Conservation (phyloP, 1,140 invertebrate genomes). For the Pseudoatta argentina region DNA sequence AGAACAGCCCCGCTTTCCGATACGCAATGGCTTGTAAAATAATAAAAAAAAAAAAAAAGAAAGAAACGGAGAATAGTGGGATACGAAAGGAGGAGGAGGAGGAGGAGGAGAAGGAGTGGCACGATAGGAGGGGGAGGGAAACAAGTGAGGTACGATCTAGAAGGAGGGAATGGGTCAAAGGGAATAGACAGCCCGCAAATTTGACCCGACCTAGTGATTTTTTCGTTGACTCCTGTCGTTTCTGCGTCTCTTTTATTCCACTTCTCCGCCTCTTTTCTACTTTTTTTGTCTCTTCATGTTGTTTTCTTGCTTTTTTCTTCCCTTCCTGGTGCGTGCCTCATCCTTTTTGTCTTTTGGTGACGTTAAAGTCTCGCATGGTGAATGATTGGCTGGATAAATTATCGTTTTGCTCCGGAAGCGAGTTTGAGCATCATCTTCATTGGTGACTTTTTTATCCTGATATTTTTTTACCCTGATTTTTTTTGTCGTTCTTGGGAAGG, state of each 20-base stretch:
- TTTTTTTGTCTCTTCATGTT: background rate
- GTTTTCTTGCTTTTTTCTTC: background rate
- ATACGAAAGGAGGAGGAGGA: conserved; percentile 12
- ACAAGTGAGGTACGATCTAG: conserved; percentile 27
- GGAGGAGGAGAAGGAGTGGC: background rate
- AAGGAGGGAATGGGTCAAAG: conserved; percentile 53
- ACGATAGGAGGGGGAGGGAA: too few species aligned
- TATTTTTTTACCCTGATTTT: background rate
- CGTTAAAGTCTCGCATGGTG: conserved; percentile 10
- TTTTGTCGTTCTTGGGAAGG: background rate
- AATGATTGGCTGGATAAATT: conserved; percentile 6
- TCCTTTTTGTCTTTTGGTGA: background rate
- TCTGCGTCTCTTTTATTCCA: conserved; percentile 26
- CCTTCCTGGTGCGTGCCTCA: background rate
- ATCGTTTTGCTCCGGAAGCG: background rate
- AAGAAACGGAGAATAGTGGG: background rate
- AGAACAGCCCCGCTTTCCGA: conserved; percentile 75
- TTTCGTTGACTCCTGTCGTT: conserved; percentile 52
- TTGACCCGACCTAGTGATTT: conserved; percentile 65
- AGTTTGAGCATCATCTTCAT: background rate
- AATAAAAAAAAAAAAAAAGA: conserved; percentile 5
- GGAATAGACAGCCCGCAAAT: conserved; percentile 63
- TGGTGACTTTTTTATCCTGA: background rate
- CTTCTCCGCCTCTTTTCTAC: background rate
- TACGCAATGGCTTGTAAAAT: conserved; percentile 67